Percentiles rank a stretch among this genome's conserved stretches.
Evolutionary conservation across 2,888 invertebrate genomes (phyloP).

Genomic region (Limnephilus lunatus): DNA sequence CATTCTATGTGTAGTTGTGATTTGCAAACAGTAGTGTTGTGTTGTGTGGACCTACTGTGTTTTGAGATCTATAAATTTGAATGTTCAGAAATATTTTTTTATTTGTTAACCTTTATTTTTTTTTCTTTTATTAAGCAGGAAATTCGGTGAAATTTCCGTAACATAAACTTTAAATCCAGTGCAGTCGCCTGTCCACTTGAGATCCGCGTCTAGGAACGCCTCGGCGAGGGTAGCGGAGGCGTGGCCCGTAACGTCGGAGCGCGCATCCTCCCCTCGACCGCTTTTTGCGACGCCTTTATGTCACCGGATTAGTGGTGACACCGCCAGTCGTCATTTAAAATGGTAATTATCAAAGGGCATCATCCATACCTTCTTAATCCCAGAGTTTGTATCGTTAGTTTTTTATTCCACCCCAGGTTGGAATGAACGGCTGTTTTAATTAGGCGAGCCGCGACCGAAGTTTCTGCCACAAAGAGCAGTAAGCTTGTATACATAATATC

Average conservation of each 20-base stretch:
- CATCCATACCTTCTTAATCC: slow-evolving; percentile 24
- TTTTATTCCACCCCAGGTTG: slow-evolving; percentile 41
- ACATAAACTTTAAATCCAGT: too few species aligned
- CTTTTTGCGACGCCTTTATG: slow-evolving; percentile 52
- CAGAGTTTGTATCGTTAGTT: slow-evolving; percentile 7
- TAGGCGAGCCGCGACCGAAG: not conserved
- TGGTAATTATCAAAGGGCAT: slow-evolving; percentile 61
- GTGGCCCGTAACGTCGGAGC: too few species aligned
- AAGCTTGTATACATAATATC: not conserved
- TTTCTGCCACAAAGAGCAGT: not conserved
- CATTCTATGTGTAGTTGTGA: too few species aligned
- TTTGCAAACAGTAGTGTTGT: too few species aligned
- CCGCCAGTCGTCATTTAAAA: slow-evolving; percentile 63
- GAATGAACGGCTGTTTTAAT: slow-evolving; percentile 39
- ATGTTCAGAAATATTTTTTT: too few species aligned
- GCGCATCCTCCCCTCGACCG: slow-evolving; percentile 10
- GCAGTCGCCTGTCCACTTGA: not conserved
- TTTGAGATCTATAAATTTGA: too few species aligned
- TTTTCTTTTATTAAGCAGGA: too few species aligned
- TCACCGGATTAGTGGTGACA: slow-evolving; percentile 62
- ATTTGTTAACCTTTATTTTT: too few species aligned
- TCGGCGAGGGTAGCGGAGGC: not conserved
- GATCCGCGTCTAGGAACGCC: too few species aligned
- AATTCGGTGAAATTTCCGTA: too few species aligned
- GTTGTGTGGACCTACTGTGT: too few species aligned